Percentiles rank a stretch among this genome's conserved stretches.
Evolutionary conservation across 2,888 invertebrate genomes (phyloP).

Genomic region (Neoaliturus tenellus): DNA sequence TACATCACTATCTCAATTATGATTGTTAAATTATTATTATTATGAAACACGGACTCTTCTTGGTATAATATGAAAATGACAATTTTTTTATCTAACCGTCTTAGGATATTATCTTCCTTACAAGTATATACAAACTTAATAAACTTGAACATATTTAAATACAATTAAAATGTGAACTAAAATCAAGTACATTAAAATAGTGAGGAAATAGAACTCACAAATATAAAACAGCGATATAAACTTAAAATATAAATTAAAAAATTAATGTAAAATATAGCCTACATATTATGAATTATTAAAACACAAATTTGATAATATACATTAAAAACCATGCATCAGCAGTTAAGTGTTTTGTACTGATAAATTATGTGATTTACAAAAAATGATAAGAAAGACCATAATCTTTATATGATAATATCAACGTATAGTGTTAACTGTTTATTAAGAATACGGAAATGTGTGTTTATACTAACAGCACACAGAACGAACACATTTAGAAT

Average conservation of each 20-base stretch:
- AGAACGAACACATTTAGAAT: too few relatives aligned
- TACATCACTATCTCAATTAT: background rate
- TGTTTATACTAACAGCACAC: too few relatives aligned
- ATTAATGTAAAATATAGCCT: slow-evolving; percentile 2
- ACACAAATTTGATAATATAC: background rate
- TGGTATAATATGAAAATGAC: background rate
- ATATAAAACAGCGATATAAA: background rate
- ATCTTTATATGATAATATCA: too few relatives aligned
- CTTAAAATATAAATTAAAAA: slow-evolving; percentile 7
- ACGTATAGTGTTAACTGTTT: too few relatives aligned
- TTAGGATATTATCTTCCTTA: background rate
- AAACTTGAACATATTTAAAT: background rate
- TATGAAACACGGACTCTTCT: background rate
- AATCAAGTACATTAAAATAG: background rate
- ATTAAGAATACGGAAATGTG: too few relatives aligned
- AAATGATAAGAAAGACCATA: background rate
- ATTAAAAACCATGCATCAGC: background rate
- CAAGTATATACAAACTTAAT: slow-evolving; percentile 21
- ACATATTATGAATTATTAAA: background rate
- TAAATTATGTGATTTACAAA: background rate
- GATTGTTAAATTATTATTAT: background rate
- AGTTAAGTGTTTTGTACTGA: background rate
- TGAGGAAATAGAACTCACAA: background rate
- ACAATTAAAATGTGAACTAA: slow-evolving; percentile 1
- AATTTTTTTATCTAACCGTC: background rate